Evolutionary conservation across 2,797 vertebrate species (phyloP).

Genomic region (Peromyscus aztecus): DNA sequence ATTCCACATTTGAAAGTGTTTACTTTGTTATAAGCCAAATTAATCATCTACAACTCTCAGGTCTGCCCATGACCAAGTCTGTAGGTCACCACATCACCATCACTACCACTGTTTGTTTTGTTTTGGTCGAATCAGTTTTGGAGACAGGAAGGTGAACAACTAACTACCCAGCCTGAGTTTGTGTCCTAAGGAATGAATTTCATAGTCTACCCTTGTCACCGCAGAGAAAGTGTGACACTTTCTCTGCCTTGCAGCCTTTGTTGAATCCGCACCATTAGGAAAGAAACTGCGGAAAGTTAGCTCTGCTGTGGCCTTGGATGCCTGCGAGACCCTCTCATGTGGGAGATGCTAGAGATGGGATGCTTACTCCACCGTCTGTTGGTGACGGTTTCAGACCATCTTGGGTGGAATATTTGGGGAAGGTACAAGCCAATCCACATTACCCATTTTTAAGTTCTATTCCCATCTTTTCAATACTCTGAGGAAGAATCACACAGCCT

Average conservation of each 20-base stretch:
- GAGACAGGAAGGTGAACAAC: background rate
- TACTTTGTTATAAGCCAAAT: background rate
- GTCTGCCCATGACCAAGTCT: background rate
- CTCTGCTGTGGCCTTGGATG: background rate
- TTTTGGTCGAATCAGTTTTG: slow-evolving; percentile 39
- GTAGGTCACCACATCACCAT: background rate
- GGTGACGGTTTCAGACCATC: background rate
- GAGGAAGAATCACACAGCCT: background rate
- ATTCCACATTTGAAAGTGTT: background rate
- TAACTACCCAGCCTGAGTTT: background rate
- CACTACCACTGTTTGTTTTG: background rate
- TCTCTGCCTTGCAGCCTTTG: background rate
- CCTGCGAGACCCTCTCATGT: background rate
- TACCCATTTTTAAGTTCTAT: background rate
- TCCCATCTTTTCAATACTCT: background rate
- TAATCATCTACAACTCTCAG: background rate
- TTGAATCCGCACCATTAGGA: background rate
- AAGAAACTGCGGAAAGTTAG: background rate
- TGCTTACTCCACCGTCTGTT: background rate
- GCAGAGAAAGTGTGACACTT: background rate
- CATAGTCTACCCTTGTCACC: background rate
- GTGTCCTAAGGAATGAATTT: background rate
- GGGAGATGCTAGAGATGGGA: background rate
- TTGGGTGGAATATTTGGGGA: background rate
- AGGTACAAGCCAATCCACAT: background rate